Base-by-base conservation (phyloP, 2,888 invertebrate genomes). In the Cephus spinipes region DNA sequence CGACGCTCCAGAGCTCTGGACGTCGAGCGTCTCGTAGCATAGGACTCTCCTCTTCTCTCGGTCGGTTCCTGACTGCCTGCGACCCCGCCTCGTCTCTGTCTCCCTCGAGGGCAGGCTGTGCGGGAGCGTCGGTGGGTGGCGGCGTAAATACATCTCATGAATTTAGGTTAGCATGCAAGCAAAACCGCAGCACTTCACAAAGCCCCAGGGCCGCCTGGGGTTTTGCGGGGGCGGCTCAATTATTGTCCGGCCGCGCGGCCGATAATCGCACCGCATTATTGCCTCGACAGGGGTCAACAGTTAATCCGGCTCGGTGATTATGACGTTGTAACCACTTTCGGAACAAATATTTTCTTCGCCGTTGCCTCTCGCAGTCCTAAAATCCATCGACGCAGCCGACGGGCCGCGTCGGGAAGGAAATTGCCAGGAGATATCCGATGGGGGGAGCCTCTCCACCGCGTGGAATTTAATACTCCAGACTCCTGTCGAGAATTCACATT, bases 151-250 rank as follows among this genome's bases (percentile, higher is more conserved):
- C 86, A 87, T 87, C 84, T 83, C 87, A 85, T 86, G 88, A 88
- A 89, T 88, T 88, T 86, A 85, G 87, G 87, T 87, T 87, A 87
- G 85, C 88, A 87, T 87, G 88, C 86, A 82, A 87, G 85, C 84
- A 83, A 88, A 87, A 87, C 88, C 89, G 85, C 88, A 85, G 77
- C 84, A 84, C 87, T 88, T 87, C 83, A 83, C 84, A 81, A 83
- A 83, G 81, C 84, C 74, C 80, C 23, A 12, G 76, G 30, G 35
- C 40, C 1, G 36, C 23, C 55, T 55, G 55, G 55, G 55, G 55
- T 23, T 55, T 55, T 55, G 55, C 3, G 31, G 71, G 79, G 80
- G 83, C 76, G 79, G 88, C 85, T 88, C 88, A 87, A 88, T 89
- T 88, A 89, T 88, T 88, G 87, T 86, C 86, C 83, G 80, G 81